Base-by-base conservation (phyloP, 2,113 vertebrate species). In the Hippocampus barbouri region DNA sequence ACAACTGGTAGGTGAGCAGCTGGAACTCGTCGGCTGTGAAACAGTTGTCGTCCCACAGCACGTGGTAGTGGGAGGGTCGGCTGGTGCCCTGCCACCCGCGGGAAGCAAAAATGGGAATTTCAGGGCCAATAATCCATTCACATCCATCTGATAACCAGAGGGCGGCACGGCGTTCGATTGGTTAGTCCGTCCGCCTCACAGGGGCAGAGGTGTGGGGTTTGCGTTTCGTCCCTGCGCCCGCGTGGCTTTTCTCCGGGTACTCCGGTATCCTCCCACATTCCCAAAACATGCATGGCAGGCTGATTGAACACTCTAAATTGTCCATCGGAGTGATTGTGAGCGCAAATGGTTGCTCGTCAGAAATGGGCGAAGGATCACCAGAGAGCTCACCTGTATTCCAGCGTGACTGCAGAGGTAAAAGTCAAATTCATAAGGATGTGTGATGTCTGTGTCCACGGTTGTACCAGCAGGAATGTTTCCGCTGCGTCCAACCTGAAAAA, bases 371-470 rank as follows among this genome's bases (percentile, higher is more conserved):
- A 34, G 30, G 30, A 34, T 34, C 30, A 40, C 9, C 15, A 23
- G 49, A 15, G 27, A 7, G 49, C 83, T 72, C n/a, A 99, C 97
- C 96, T 99, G 97, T 94, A 99, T 99, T 92, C 97, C 97, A 90
- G 97, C 97, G 81, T 99, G 97, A 91, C 97, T 99, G 93, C 97
- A 99, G 93, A 99, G 97, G 93, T 98, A 99, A 95, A 99, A 99
- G 91, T 99, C 97, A 90, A 99, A 99, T 91, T 99, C 97, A 51
- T 97, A 98, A 1, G 97, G 97, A 83, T 99, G 97, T 0, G 97
- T 99, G 76, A 99, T 99, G 84, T 98, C 96, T 5, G 97, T 99
- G 76, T 99, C 97, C 69, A 99, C 97, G 25, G 97, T 98, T 30
- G 97, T 98, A 88, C 97, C 97, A 83, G 97, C 97, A 80, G 97